Evolutionary conservation across 2,888 invertebrate genomes (phyloP).

Genomic region (Xestia rhomboidea): DNA sequence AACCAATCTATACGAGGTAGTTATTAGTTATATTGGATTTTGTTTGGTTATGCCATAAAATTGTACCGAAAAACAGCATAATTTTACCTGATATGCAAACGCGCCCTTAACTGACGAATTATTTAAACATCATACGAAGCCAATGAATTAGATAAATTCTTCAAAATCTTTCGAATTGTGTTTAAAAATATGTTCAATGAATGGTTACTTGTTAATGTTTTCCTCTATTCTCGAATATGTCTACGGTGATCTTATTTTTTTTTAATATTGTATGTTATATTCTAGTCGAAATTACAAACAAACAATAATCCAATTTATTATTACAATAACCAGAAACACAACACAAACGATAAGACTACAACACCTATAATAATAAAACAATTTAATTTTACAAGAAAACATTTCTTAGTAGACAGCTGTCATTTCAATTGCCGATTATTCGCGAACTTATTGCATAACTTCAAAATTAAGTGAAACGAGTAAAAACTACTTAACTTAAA

Average conservation of each 20-base stretch:
- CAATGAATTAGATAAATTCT: no score
- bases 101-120: no score
- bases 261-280: neutral
- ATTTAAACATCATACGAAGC: no score
- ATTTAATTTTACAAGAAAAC: neutral
- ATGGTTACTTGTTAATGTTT: neutral
- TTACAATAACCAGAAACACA: neutral
- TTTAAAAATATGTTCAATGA: neutral
- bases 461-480: neutral
- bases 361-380: neutral
- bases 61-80: no score
- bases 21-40: no score
- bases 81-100: no score
- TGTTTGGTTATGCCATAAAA: no score
- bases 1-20: no score
- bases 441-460: constrained; percentile 10
- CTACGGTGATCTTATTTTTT: no score
- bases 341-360: neutral
- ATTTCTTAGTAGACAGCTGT: constrained; percentile 20
- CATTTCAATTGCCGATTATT: neutral
- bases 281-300: neutral
- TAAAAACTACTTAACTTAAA: no score
- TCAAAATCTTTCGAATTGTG: no score
- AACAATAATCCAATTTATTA: neutral
- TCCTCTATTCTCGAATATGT: no score